Base-by-base conservation (phyloP, 2,797 vertebrate genomes). In the Syngnathus acus region DNA sequence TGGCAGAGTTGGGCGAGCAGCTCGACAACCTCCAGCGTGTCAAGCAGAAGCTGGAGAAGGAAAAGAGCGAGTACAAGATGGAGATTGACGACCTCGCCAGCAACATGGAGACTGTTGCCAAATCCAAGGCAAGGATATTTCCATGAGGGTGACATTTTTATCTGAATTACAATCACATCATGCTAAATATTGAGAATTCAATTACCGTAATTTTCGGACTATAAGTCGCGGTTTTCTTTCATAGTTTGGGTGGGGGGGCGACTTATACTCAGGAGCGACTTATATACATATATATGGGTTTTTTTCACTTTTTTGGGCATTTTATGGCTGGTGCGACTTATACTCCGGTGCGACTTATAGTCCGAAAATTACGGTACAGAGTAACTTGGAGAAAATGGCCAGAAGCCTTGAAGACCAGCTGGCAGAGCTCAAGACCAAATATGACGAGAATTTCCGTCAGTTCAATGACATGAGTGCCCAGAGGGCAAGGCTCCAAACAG, bases 51-150 rank as follows among this genome's bases (percentile, higher is more conserved):
- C 84, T 95, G 82, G 91, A 91, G 73, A 94, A 93, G 78, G 93
- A 94, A 78, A 94, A 95, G 80, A 94, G 93, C 0, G 93, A 94
- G 68, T 55, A 88, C 60, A 95, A 94, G 87, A 94, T 95, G 94
- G 94, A 95, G 84, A 90, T 93, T 0, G 93, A 95, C 0, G 93
- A 94, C 73, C 1, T 95, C 42, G 85, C 89, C 65, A 91, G 92
- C 47, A 95, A 90, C 40, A 72, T 93, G 3, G 94, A 94, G 65
- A 60, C 87, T 4, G 74, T 94, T 68, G 91, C 93, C 16, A 95
- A 94, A 77, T 72, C 68, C 4, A 81, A 81, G 71, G 76, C 59
- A 17, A 32, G 26, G 26, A 32, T 3, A 32, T 32, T 32, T 32
- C 26, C 26, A 32, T 3, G 26, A 32, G 26, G 26, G 26, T 32